Percentiles rank a stretch among this genome's conserved stretches.
phyloP scores from a whole-genome alignment of 2,888 invertebrate genomes.

The Diadegma fenestrale region DNA sequence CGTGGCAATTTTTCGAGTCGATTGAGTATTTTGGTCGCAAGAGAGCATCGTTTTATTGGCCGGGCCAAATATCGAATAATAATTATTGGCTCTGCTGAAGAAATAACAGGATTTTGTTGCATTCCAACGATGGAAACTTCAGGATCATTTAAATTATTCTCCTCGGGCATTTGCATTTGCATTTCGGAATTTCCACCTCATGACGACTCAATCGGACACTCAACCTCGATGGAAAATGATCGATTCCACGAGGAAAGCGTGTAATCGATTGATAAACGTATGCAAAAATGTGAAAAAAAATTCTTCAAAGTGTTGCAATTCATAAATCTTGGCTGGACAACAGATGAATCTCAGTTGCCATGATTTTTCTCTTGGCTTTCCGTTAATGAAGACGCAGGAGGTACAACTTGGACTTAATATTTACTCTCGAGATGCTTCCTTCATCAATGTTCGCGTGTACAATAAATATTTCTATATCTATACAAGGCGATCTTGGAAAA shows the following conservation, averaged over 20 bases:
- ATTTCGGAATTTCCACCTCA: background rate
- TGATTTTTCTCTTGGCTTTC: slow-evolving; percentile 39
- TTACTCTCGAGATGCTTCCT: slow-evolving; percentile 32
- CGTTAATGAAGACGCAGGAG: slow-evolving; percentile 59
- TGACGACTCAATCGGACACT: too few species aligned
- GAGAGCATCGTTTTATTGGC: too few species aligned
- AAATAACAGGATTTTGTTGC: too few species aligned
- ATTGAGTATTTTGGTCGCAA: too few species aligned
- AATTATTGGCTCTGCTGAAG: too few species aligned
- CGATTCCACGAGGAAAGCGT: background rate
- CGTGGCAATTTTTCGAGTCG: too few species aligned
- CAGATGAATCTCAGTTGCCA: slow-evolving; percentile 55
- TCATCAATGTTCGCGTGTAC: background rate
- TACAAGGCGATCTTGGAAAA: slow-evolving; percentile 23
- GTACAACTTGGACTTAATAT: slow-evolving; percentile 24
- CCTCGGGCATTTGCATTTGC: too few species aligned
- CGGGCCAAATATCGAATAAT: too few species aligned
- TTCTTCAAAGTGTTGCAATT: background rate
- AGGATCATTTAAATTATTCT: too few species aligned
- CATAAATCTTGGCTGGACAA: slow-evolving; percentile 21
- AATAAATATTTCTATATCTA: too few species aligned
- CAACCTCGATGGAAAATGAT: too few species aligned
- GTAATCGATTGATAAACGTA: background rate
- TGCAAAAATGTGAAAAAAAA: background rate
- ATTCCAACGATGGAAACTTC: too few species aligned